Percentiles rank a stretch among this genome's conserved stretches.
Evolutionary conservation across 2,113 vertebrate genomes (phyloP).

Genomic region (Nipponia nippon): DNA sequence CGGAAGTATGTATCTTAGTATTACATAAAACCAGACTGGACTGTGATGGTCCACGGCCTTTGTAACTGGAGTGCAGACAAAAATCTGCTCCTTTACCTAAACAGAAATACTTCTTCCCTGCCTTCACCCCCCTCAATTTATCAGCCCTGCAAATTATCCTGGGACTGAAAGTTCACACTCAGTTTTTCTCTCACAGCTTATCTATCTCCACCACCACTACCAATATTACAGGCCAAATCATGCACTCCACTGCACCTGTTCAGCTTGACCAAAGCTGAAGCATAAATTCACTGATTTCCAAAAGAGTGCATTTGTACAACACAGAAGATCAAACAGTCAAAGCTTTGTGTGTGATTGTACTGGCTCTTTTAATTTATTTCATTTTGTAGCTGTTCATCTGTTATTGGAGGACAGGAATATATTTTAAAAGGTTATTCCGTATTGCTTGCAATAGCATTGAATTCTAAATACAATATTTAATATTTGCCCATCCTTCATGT

Average conservation of each 20-base stretch:
- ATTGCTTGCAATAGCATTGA: not conserved
- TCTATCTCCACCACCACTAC: not conserved
- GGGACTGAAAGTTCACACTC: not conserved
- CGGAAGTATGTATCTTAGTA: not conserved
- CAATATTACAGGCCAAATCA: not conserved
- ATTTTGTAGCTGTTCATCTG: not conserved
- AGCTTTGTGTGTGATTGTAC: not conserved
- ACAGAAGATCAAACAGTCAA: not conserved
- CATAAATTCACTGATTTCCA: not conserved
- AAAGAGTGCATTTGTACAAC: not conserved
- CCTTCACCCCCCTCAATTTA: not conserved
- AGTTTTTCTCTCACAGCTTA: not conserved
- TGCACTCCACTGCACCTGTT: not conserved
- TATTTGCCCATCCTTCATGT: conserved; percentile 15
- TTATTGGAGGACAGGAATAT: not conserved
- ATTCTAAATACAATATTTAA: conserved; percentile 5
- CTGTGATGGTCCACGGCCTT: not conserved
- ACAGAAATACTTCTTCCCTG: not conserved
- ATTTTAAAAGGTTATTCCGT: not conserved
- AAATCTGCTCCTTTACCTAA: not conserved
- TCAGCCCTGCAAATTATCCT: not conserved
- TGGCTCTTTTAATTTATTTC: not conserved
- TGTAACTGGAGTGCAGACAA: not conserved
- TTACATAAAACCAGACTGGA: not conserved
- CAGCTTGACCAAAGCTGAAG: not conserved